Base-by-base conservation (phyloP, 1,140 invertebrate species). In the Cardiocondyla obscurior region DNA sequence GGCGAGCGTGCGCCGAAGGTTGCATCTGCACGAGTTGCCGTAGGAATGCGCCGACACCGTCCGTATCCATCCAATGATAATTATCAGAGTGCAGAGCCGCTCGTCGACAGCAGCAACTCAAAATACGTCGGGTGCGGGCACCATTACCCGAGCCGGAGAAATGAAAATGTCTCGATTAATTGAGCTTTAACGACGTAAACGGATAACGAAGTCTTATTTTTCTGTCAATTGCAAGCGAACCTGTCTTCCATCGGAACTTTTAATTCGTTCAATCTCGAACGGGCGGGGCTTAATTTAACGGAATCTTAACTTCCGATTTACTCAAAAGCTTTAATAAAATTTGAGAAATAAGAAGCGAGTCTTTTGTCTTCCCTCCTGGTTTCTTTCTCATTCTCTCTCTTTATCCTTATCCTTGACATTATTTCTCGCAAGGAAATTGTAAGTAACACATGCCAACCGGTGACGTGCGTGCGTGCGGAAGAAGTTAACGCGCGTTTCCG, bases 401-500 rank as follows among this genome's bases (percentile, higher is more conserved):
- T 10, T 33, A 2, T 14, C 28, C 19, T n/a, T 16, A 22, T 16
- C 5, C 7, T 22, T 36, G 22, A 65, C n/a, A 12, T 53, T 28
- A 25, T 16, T 65, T 16, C 6, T 51, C 39, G 12, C 39, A 30
- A 44, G n/a, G 8, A 44, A 74, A 62, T 46, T 46, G 30, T 12
- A 30, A 70, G n/a, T 16, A 22, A 33, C 46, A 30, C 49, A 0
- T n/a, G 58, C 8, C 58, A 22, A 25, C 0, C 58, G 12, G 2
- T 62, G 16, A 62, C 19, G 33, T 14, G 33, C 58, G 14, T 36
- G 49, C 42, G 39, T 72, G 22, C 8, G n/a, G 44, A 60, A 70
- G 55, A 46, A 57, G 57, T 82, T 70, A 65, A 33, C 39, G 76
- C 51, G 33, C 42, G 44, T 62, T 49, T 79, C 73, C 73, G 19